Base-by-base conservation (phyloP, 1,140 invertebrate genomes). In the Battus philenor region DNA sequence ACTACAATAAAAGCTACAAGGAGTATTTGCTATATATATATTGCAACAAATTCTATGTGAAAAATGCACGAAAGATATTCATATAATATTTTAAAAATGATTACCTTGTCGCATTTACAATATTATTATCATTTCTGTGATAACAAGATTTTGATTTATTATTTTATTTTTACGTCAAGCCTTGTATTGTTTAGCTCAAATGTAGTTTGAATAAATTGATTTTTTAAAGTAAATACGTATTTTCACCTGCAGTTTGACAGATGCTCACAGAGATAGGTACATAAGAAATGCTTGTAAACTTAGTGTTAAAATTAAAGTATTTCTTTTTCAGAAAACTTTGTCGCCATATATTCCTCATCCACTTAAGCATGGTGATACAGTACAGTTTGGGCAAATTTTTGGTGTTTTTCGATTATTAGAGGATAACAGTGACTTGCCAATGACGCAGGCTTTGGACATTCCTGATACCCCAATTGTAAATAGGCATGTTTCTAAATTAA, bases 331-430 rank as follows among this genome's bases (percentile, higher is more conserved):
- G 77, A 75, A 68, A 68, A 62, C 51, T 9, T 47, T 84, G 22
- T 53, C 65, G 44, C 62, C 80, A 12, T 84, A 78, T 39, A 67
- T 80, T 29, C 68, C 80, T 10, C 54, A 72, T 39, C 52, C 70
- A 1, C 43, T 84, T 4, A 63, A 50, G 38, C 66, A 81, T 54
- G 80, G 80, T 4, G 77, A 81, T 33, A 75, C 67, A 26, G 57
- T 84, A 4, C 77, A 84, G 38, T 80, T 84, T 52, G 80, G 80
- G 0, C 59, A 75, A 16, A 50, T 74, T 1, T 75, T 81, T 49
- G 80, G 75, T 1, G 53, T 84, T 17, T 84, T 80, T 34, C 64
- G 70, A 20, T 33, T 84, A 10, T 39, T 80, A 2, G 63, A 78
- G 12, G 70, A 78, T 8, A 68, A 80, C 4, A 55, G 61, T 43